These are phyloP conservation scores for Thymallus thymallus DNA, from an alignment of 2,113 vertebrate species.

Conservation along the genomic window DNA sequence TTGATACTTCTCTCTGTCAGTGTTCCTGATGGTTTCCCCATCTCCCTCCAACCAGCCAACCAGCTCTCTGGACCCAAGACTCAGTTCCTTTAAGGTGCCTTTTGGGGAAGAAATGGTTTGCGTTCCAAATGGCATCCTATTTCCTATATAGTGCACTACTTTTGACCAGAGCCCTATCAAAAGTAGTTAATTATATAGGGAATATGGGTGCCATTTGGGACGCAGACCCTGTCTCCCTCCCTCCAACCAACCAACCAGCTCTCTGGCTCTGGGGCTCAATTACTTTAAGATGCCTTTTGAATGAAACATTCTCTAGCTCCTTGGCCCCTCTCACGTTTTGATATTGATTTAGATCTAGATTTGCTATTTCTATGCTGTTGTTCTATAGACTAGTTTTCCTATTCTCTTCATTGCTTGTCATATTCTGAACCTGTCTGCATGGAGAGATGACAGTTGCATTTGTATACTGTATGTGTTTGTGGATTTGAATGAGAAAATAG, in stretches of 20 bases:
- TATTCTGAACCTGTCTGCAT: slow-evolving; percentile 41
- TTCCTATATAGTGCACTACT: too few relatives aligned
- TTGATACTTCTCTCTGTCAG: slow-evolving; percentile 62
- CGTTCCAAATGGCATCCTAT: too few relatives aligned
- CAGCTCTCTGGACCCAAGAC: slow-evolving; percentile 50
- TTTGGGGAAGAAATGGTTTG: slow-evolving; percentile 48
- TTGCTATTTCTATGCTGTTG: slow-evolving; percentile 48
- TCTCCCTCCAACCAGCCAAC: slow-evolving; percentile 41
- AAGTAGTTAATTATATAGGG: too few relatives aligned
- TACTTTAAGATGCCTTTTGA: slow-evolving; percentile 63
- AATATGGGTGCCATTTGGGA: too few relatives aligned
- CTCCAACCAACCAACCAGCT: not conserved
- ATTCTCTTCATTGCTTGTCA: not conserved
- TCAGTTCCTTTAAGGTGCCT: slow-evolving; percentile 66
- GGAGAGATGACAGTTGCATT: slow-evolving; percentile 31
- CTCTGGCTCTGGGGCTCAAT: slow-evolving; percentile 61
- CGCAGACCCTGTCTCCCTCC: too few relatives aligned
- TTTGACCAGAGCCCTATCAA: too few relatives aligned
- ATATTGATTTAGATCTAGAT: slow-evolving; percentile 7
- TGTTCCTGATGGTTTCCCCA: slow-evolving; percentile 50
- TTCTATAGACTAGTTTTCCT: slow-evolving; percentile 29
- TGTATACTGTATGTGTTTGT: slow-evolving; percentile 23
- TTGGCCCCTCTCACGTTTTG: not conserved
- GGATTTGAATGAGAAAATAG: slow-evolving; percentile 20
- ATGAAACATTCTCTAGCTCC: slow-evolving; percentile 52